Conservation (phyloP, 2,113 vertebrate species). For the Protobothrops mucrosquamatus region DNA sequence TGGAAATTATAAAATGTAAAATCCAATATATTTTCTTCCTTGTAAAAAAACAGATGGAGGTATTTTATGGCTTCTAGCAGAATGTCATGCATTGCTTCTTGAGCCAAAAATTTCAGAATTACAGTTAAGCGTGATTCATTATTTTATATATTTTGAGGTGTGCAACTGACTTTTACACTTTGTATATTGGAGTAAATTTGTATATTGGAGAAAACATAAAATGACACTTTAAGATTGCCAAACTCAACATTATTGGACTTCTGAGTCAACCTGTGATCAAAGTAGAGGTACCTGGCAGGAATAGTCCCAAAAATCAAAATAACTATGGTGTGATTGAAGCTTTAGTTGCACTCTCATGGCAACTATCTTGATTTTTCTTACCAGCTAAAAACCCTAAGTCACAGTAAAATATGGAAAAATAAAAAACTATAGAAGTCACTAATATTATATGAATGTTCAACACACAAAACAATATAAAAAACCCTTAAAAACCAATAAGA, state of each 20-base stretch:
- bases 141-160: conserved; percentile 60
- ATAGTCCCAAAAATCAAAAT: not conserved
- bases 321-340: not conserved
- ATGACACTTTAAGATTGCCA: not conserved
- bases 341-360: not conserved
- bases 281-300: not conserved
- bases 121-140: conserved; percentile 50
- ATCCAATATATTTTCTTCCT: conserved; percentile 65
- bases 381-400: not conserved
- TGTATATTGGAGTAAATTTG: conserved; percentile 38
- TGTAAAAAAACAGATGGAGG: conserved; percentile 62
- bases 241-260: not conserved
- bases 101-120: conserved; percentile 57
- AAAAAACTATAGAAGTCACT: not conserved
- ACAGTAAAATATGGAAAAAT: not conserved
- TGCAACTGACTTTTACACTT: conserved; percentile 5
- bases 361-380: not conserved
- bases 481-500: not conserved
- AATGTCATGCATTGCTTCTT: conserved; percentile 55
- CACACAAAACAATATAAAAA: not conserved
- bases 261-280: not conserved
- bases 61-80: conserved; percentile 57
- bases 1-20: conserved; percentile 75
- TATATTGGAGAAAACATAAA: not conserved
- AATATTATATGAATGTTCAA: not conserved